Conservation (phyloP, 2,113 vertebrate species). For the Hemiscyllium ocellatum region DNA sequence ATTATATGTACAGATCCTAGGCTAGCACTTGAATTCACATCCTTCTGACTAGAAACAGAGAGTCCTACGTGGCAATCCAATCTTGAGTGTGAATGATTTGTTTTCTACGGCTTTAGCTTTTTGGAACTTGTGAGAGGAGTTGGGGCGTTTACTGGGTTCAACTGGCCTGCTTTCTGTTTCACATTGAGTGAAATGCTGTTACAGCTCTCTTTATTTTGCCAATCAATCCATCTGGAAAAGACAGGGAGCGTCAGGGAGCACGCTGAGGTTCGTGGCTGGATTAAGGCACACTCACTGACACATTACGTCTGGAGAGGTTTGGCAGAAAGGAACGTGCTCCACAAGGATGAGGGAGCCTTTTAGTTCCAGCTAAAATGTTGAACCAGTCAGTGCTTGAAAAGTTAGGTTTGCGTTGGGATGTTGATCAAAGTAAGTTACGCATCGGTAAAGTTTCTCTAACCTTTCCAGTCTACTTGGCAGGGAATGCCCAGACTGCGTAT, state of each 20-base stretch:
- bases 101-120: neutral
- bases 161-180: neutral
- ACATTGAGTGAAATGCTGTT: neutral
- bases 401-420: neutral
- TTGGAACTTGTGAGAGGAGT: neutral
- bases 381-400: neutral
- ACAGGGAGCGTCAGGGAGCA: neutral
- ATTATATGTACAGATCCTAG: neutral
- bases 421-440: neutral
- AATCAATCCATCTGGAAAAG: neutral
- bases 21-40: neutral
- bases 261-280: neutral
- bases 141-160: neutral
- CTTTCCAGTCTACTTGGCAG: neutral
- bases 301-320: neutral
- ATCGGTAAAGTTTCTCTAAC: neutral
- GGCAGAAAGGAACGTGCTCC: neutral
- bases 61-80: neutral
- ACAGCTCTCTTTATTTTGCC: neutral
- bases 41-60: neutral
- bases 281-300: neutral
- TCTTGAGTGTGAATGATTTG: neutral
- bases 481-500: neutral
- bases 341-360: neutral
- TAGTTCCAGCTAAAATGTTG: neutral